phyloP scores from a whole-genome alignment of 2,797 vertebrate genomes.

The Syncerus caffer region DNA sequence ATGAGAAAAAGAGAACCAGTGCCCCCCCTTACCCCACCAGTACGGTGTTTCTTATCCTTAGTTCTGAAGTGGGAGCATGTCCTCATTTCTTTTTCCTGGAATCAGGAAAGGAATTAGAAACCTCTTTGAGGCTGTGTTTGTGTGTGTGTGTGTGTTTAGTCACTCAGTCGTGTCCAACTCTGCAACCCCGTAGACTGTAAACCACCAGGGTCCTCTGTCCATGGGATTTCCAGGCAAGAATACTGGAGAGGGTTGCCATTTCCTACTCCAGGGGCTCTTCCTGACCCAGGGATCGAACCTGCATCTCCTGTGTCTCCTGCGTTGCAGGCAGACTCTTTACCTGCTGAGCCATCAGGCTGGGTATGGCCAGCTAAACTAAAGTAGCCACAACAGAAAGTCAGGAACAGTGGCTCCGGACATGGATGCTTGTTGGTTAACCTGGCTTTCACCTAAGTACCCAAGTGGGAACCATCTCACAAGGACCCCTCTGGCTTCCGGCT shows the following conservation, averaged over 20 bases:
- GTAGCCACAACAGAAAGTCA: fast-evolving
- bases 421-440: neutral
- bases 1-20: neutral
- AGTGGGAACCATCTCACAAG: neutral
- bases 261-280: neutral
- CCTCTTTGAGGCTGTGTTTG: neutral
- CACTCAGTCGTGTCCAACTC: neutral
- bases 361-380: neutral
- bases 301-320: neutral
- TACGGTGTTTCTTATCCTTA: neutral
- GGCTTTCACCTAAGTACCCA: neutral
- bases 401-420: neutral
- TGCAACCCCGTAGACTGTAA: neutral
- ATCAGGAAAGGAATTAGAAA: neutral
- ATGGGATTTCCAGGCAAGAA: neutral
- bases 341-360: neutral
- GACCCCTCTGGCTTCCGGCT: neutral
- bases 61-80: neutral
- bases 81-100: neutral
- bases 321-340: neutral
- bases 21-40: neutral
- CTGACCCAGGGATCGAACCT: neutral
- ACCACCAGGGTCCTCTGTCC: neutral
- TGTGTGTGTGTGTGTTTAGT: neutral
- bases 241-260: neutral